Conservation (phyloP, 2,113 vertebrate genomes). For the Lanius ludovicianus region DNA sequence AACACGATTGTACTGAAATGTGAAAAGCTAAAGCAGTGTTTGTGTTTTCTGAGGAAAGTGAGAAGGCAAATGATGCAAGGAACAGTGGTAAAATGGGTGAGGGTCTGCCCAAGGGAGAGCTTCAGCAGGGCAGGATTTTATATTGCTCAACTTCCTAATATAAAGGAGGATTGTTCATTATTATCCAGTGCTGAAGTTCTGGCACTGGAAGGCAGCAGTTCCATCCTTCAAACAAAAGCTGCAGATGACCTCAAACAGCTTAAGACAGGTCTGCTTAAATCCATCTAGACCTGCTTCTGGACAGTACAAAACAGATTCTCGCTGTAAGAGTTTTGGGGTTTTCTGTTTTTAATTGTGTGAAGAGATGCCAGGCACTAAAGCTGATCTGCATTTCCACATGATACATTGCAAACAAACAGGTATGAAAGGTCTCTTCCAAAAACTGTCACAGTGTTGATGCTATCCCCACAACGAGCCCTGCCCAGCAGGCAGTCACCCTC, state of each 20-base stretch:
- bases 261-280: background rate
- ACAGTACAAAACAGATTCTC: background rate
- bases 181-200: background rate
- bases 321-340: background rate
- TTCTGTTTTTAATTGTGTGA: background rate
- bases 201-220: background rate
- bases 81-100: background rate
- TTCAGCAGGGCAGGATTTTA: background rate
- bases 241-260: background rate
- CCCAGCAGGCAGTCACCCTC: background rate
- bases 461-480: background rate
- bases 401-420: background rate
- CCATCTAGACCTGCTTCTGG: background rate
- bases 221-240: background rate
- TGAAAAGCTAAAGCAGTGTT: background rate
- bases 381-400: background rate
- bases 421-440: background rate
- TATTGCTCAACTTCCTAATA: background rate
- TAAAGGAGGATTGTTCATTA: background rate
- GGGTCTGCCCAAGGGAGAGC: background rate
- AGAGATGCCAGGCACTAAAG: background rate
- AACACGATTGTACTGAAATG: background rate
- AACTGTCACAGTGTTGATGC: rapidly evolving
- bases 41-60: background rate
- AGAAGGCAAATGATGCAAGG: background rate